Evolutionary conservation across 2,888 invertebrate species (phyloP).

Genomic region (Seira musarum): DNA sequence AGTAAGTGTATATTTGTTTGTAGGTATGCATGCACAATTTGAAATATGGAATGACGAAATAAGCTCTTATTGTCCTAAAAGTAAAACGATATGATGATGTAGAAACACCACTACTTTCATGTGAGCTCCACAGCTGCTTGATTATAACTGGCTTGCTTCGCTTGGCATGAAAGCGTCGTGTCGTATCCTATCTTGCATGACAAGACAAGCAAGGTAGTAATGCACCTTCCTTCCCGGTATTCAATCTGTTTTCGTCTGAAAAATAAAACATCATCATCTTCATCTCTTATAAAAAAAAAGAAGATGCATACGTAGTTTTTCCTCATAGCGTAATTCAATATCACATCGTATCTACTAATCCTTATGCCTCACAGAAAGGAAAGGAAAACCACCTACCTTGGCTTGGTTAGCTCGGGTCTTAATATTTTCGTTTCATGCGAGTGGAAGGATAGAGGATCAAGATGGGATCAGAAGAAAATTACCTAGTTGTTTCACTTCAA

Average conservation of each 20-base stretch:
- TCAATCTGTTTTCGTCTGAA: slow-evolving; percentile 52
- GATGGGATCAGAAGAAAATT: slow-evolving; percentile 51
- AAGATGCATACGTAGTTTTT: slow-evolving; percentile 31
- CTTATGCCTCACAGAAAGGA: too few species aligned
- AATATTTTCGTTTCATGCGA: slow-evolving; percentile 11
- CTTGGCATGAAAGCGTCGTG: too few species aligned
- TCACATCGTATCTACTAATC: too few species aligned
- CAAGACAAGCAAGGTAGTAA: slow-evolving; percentile 28
- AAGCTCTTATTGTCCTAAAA: background rate
- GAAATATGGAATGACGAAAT: background rate
- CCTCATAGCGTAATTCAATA: slow-evolving; percentile 53
- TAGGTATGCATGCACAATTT: background rate
- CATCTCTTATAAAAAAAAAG: background rate
- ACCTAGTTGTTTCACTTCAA: slow-evolving; percentile 47
- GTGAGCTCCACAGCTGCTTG: background rate
- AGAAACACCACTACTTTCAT: too few species aligned
- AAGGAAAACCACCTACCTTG: slow-evolving; percentile 26
- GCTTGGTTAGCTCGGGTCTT: too few species aligned
- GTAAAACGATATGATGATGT: background rate
- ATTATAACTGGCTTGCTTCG: too few species aligned
- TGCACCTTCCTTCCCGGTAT: slow-evolving; percentile 58
- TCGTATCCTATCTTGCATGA: background rate
- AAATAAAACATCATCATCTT: slow-evolving; percentile 32
- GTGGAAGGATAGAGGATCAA: slow-evolving; percentile 52
- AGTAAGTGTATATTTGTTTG: too few species aligned